Evolutionary conservation across 1,140 invertebrate genomes (phyloP), one percentile per base, ranked within the genome.

Genomic region (Dufourea novaeangliae): DNA sequence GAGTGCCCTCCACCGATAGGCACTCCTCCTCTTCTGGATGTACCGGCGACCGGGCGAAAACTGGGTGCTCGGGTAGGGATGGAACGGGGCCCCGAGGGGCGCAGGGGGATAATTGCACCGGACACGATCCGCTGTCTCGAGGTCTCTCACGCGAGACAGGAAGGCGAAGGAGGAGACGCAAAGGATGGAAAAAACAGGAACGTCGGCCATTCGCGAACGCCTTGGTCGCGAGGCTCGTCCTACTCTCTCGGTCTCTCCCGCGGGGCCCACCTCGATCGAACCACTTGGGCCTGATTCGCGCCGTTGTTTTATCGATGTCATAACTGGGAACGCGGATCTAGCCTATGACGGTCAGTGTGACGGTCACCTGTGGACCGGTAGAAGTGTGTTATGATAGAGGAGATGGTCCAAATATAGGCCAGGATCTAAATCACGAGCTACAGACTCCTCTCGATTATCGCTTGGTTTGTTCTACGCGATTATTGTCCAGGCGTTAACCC

Each of bases 81-180:
- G 57, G 46, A 41, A 72, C 46, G 71, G 74, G 77, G 64, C 73
- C 54, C 66, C 66, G 78, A 62, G 68, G 64, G 64, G 73, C 27
- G 54, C 74, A 72, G 69, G 75, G 61, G 68, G 76, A 81, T 86
- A 87, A 87, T 87, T 87, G 85, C 86, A 80, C 59, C 77, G 83
- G 80, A 81, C 85, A 86, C 85, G 86, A 87, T 87, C 80, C 73
- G 41, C 73, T 73, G 78, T 84, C 78, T 84, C 80, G 74, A 76
- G 59, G 63, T 83, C 80, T 83, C 80, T 85, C 80, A 85, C 85
- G 80, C 79, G 79, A 85, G 80, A 84, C 80, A 70, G 83, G 76
- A 69, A 78, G 56, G 76, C 71, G 78, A 80, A 76, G 68, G 75
- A 82, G 77, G 69, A 63, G 63, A 68, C 57, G 27, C n/a, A n/a